These are phyloP conservation scores for Pemphredon lugubris DNA, from an alignment of 2,888 invertebrate genomes.

Conservation along the genomic window DNA sequence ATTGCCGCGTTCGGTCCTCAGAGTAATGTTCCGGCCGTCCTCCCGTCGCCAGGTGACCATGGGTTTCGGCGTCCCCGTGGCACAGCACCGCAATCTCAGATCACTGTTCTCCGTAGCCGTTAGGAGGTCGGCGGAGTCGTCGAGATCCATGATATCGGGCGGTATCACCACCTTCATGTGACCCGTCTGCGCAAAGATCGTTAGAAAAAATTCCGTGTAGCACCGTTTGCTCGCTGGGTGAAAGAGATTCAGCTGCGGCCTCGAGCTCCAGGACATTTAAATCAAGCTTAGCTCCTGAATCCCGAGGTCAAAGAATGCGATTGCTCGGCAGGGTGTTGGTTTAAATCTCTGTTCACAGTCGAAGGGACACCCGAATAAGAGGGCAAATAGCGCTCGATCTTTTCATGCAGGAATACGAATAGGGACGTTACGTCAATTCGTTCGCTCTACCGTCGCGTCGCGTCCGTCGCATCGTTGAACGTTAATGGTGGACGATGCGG, in stretches of 20 bases:
- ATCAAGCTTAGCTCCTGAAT: conserved; percentile 49
- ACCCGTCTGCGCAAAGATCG: conserved; percentile 86
- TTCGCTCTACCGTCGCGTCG: too few relatives aligned
- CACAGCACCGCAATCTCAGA: conserved; percentile 88
- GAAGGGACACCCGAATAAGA: conserved; percentile 16
- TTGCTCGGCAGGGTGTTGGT: conserved; percentile 22
- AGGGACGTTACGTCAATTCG: too few relatives aligned
- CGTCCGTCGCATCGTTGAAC: too few relatives aligned
- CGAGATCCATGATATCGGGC: conserved; percentile 89
- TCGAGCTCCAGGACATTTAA: conserved; percentile 38
- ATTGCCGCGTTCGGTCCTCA: conserved; percentile 84
- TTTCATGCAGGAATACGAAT: too few relatives aligned
- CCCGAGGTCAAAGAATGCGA: conserved; percentile 29
- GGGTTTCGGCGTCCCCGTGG: conserved; percentile 91
- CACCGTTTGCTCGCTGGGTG: conserved; percentile 22
- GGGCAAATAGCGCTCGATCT: not conserved
- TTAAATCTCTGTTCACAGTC: conserved; percentile 37
- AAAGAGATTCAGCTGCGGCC: conserved; percentile 2
- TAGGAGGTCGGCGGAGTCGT: conserved; percentile 86
- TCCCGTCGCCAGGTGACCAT: conserved; percentile 91
- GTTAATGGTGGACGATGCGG: too few relatives aligned
- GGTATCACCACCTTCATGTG: conserved; percentile 93
- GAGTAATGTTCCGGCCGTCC: conserved; percentile 88
- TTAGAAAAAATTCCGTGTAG: conserved; percentile 31
- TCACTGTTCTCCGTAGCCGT: conserved; percentile 91